phyloP scores from a whole-genome alignment of 2,888 invertebrate species.

The Nemotelus nigrinus region DNA sequence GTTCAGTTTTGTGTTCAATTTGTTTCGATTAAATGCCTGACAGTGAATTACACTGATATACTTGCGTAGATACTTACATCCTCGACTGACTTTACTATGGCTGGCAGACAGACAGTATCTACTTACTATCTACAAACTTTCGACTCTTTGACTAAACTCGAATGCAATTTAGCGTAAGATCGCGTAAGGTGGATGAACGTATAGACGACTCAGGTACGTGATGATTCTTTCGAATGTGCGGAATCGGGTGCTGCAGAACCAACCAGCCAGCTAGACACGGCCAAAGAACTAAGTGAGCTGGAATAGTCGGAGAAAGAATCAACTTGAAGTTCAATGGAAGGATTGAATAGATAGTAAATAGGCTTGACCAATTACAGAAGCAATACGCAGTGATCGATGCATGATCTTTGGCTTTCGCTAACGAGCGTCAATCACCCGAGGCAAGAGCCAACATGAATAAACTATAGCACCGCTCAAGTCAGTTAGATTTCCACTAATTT shows the following conservation, averaged over 20 bases:
- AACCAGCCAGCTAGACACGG: background rate
- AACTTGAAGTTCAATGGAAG: constrained; percentile 7
- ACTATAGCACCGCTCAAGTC: background rate
- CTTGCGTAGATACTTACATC: constrained; percentile 25
- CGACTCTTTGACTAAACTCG: constrained; percentile 12
- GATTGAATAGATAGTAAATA: constrained; percentile 39
- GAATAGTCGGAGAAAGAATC: background rate
- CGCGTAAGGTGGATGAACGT: constrained; percentile 5
- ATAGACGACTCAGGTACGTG: background rate
- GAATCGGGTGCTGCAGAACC: background rate
- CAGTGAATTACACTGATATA: constrained; percentile 9
- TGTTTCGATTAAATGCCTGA: constrained; percentile 10
- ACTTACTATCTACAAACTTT: constrained; percentile 16
- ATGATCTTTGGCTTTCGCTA: constrained; percentile 49
- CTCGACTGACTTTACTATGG: background rate
- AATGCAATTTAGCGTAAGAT: constrained; percentile 20
- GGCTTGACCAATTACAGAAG: constrained; percentile 49
- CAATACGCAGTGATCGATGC: constrained; percentile 46
- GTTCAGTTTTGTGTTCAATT: constrained; percentile 6
- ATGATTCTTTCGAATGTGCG: background rate
- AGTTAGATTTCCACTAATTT: background rate
- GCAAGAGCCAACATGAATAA: constrained; percentile 28
- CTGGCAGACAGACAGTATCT: constrained; percentile 33
- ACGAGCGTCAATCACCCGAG: constrained; percentile 48
- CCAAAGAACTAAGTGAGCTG: background rate